A percentile compares a stretch with the other conserved stretches of the same genome.
phyloP scores from a whole-genome alignment of 53 echinoderm and acorn worm species.

The Patiria pectinifera region DNA sequence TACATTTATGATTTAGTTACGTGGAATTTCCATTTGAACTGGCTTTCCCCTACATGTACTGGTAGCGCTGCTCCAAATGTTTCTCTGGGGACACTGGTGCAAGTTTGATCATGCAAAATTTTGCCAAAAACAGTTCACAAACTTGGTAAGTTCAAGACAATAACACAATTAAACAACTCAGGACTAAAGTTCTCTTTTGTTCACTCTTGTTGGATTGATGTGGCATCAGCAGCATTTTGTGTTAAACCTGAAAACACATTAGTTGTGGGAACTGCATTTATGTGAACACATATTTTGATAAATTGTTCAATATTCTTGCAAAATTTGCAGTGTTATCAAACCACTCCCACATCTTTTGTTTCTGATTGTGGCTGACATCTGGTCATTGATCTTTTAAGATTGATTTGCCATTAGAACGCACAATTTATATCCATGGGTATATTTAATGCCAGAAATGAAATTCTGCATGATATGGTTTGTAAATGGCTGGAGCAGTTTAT shows the following conservation, averaged over 20 bases:
- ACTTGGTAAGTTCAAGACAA: no score
- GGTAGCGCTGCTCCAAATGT: not conserved
- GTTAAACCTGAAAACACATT: not conserved
- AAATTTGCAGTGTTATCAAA: not conserved
- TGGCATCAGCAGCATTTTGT: no score
- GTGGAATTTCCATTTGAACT: not conserved
- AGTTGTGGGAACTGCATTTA: not conserved
- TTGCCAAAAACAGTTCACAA: no score
- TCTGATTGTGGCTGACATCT: slow-evolving; percentile 2
- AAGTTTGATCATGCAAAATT: not conserved
- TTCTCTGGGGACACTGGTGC: not conserved
- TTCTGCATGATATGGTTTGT: not conserved
- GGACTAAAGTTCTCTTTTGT: no score
- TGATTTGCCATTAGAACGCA: not conserved
- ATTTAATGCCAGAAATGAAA: not conserved
- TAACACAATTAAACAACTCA: no score
- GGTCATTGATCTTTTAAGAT: slow-evolving; percentile 12
- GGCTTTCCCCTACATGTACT: not conserved
- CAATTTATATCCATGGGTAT: not conserved
- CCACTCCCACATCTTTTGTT: not conserved
- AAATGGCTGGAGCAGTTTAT: no score
- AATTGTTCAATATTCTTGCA: not conserved
- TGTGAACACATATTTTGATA: not conserved
- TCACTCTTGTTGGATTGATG: no score
- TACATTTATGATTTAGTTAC: no score